Conservation (phyloP, 2,113 vertebrate genomes). For the Canis aureus region DNA sequence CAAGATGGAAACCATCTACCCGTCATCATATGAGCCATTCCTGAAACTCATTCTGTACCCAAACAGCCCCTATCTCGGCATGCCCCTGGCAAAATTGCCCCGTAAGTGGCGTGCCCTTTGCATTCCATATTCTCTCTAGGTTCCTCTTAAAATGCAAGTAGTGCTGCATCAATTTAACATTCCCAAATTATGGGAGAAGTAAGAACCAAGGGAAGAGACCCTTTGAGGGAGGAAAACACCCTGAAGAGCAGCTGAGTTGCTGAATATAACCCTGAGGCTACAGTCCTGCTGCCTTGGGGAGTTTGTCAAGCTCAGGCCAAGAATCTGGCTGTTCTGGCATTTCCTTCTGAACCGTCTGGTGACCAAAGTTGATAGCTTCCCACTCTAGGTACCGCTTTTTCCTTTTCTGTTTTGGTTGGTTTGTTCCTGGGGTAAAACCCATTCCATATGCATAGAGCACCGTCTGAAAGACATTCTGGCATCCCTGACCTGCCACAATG, state of each 20-base stretch:
- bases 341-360: background rate
- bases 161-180: background rate
- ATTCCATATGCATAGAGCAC: background rate
- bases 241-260: background rate
- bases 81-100: background rate
- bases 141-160: background rate
- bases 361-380: background rate
- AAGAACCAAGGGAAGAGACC: background rate
- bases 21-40: background rate
- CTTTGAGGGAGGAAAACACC: background rate
- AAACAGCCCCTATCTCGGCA: background rate
- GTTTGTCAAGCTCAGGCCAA: background rate
- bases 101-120: background rate
- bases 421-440: background rate
- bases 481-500: background rate
- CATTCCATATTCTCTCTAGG: background rate
- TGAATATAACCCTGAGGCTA: background rate
- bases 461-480: background rate
- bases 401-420: background rate
- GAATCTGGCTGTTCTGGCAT: background rate
- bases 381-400: background rate
- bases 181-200: background rate
- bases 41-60: background rate
- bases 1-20: background rate
- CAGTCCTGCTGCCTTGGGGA: fast-evolving